Base-by-base conservation (phyloP, 2,797 vertebrate species). In the Danio tinwini region DNA sequence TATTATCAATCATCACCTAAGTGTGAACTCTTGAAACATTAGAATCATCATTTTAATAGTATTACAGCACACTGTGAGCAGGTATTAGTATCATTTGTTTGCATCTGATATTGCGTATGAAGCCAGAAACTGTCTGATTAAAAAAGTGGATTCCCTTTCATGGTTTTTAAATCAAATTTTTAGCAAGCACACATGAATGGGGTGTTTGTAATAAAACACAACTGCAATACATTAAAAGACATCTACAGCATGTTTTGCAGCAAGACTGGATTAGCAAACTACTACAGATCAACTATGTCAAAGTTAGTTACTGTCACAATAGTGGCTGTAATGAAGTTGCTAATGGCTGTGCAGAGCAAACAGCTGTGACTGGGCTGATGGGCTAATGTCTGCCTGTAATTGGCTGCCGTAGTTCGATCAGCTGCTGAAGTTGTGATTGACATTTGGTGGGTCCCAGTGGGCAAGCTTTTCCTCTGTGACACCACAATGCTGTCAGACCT, bases 361-460 rank as follows among this genome's bases (percentile, higher is more conserved):
- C 82, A 82, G 69, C 85, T 85, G 83, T 59, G 78, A 63, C 75
- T 17, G 80, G 52, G 56, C 42, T 62, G 72, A 76, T 76, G 53
- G 39, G 63, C 40, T 85, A 79, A 85, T 79, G 56, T 72, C 73
- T 74, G 67, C 39, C 56, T 61, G 68, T 81, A 76, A 82, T 69
- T 83, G 55, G 52, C 37, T 81, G 50, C 71, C 42, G 58, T 44
- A 39, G 59, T 55, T 53, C 45, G 52, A 55, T 77, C 76, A 77
- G 71, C 80, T 80, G 76, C 61, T 64, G 82, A 55, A 69, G 74
- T 39, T 44, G 70, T 81, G 78, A 82, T 59, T 69, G 79, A 82
- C 76, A 68, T 44, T 75, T 68, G 29, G 49, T 52, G 62, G 6
- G n/a, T 19, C 76, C 65, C 79, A 62, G 21, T 53, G 62, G 42